Conservation (phyloP, 1,140 invertebrate species). For the Sarcophaga bullata region DNA sequence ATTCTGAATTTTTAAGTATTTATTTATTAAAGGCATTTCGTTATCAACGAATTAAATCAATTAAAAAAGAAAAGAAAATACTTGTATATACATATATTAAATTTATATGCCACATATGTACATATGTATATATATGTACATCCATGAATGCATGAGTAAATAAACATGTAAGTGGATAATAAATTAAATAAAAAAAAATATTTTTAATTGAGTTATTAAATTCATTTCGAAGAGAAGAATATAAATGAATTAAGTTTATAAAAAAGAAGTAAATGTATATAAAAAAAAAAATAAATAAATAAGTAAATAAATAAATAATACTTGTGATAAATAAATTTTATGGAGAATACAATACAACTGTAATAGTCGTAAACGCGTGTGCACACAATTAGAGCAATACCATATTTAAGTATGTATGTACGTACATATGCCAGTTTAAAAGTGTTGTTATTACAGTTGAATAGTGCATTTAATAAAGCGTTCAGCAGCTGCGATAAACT, state of each 20-base stretch:
- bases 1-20: no score
- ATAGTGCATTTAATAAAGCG: constrained; percentile 30
- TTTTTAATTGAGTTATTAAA: no score
- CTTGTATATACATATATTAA: no score
- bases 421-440: not conserved
- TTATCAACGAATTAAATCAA: no score
- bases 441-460: not conserved
- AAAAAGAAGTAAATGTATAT: not conserved
- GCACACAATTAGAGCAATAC: not conserved
- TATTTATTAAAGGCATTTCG: no score
- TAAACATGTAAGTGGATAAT: no score
- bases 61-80: no score
- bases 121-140: no score
- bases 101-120: no score
- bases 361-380: not conserved
- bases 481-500: not conserved
- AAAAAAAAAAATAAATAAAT: not conserved
- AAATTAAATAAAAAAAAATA: no score
- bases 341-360: not conserved
- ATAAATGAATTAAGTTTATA: not conserved
- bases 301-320: not conserved
- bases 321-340: not conserved
- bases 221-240: not conserved
- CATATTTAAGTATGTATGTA: not conserved
- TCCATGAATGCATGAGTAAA: no score